Evolutionary conservation across 2,888 invertebrate species (phyloP).

Genomic region (Athrips mouffetella): DNA sequence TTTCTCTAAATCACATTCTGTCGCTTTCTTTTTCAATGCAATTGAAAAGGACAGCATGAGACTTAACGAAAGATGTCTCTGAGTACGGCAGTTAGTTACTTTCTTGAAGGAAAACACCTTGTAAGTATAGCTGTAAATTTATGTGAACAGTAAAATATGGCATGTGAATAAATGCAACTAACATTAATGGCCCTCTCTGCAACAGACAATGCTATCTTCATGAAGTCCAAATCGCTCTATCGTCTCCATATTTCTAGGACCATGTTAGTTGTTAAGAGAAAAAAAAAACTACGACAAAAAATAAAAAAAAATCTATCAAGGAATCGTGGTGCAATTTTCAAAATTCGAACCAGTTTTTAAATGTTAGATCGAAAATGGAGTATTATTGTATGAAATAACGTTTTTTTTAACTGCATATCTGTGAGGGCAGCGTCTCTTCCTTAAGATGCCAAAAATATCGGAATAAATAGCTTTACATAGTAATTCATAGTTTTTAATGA

Average conservation of each 20-base stretch:
- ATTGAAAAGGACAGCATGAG: no score
- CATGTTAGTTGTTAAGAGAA: slow-evolving; percentile 13
- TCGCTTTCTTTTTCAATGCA: no score
- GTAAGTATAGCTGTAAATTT: no score
- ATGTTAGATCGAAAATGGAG: slow-evolving; percentile 18
- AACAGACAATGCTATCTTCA: background rate
- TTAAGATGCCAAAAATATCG: slow-evolving; percentile 24
- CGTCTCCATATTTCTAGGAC: background rate
- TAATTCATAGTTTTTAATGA: slow-evolving; percentile 29
- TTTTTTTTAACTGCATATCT: slow-evolving; percentile 25
- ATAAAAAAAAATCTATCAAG: slow-evolving; percentile 15
- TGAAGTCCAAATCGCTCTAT: background rate
- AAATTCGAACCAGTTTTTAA: slow-evolving; percentile 21
- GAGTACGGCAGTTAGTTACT: no score
- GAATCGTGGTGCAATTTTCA: slow-evolving; percentile 27
- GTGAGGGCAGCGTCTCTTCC: slow-evolving; percentile 26
- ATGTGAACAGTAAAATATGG: no score
- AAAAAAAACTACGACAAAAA: slow-evolving; percentile 22
- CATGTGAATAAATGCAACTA: no score
- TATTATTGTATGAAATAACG: slow-evolving; percentile 19
- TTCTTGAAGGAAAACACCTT: no score
- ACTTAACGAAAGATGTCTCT: no score
- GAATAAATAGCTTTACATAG: slow-evolving; percentile 33
- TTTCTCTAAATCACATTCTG: no score
- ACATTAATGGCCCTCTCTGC: no score